phyloP scores from a whole-genome alignment of 1,140 invertebrate genomes.

The Rhagoletis pomonella region DNA sequence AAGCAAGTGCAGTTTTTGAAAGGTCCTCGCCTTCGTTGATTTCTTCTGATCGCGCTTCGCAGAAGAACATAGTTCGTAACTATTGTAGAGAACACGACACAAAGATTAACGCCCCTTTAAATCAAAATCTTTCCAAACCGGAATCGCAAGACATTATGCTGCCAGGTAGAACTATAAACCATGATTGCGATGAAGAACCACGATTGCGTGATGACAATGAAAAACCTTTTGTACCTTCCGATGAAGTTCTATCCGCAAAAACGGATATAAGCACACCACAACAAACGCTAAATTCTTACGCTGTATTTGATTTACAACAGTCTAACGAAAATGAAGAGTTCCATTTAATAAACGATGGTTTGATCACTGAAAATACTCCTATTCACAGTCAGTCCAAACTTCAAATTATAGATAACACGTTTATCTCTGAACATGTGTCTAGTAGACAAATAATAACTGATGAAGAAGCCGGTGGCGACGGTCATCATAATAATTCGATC shows the following conservation, averaged over 20 bases:
- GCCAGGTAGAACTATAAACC: not conserved
- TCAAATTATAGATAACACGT: not conserved
- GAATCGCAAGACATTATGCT: not conserved
- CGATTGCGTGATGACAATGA: not conserved
- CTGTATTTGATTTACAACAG: not conserved
- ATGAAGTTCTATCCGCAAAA: not conserved
- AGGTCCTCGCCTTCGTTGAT: not conserved
- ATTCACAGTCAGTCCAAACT: not conserved
- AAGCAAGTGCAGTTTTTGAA: not conserved
- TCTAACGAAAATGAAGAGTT: not conserved
- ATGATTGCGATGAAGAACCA: not conserved
- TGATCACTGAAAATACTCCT: not conserved
- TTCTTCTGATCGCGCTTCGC: not conserved
- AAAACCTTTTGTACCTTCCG: not conserved
- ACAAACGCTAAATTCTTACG: too few relatives aligned
- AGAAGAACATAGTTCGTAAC: not conserved
- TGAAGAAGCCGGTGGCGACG: conserved; percentile 45
- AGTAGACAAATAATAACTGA: not conserved
- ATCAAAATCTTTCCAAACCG: not conserved
- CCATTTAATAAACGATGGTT: not conserved
- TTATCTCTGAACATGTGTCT: not conserved
- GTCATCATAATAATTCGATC: conserved; percentile 34
- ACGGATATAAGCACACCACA: not conserved
- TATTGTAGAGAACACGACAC: not conserved
- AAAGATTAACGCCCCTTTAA: not conserved